These are phyloP conservation scores for Octopus bimaculoides DNA, from an alignment of 1,140 invertebrate genomes.

Conservation along the genomic window DNA sequence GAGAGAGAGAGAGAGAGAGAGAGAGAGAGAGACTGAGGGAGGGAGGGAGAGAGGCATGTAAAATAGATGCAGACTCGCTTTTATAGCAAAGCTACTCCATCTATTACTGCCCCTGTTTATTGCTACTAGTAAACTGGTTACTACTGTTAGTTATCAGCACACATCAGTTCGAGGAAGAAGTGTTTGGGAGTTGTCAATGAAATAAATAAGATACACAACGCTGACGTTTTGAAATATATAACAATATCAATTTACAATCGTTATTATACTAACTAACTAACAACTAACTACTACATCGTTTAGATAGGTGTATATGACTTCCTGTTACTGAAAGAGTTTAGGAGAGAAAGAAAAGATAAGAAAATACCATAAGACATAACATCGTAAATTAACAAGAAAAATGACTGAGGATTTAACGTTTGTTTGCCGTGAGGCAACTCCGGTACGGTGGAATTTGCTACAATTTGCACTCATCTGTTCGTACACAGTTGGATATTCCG, in stretches of 20 bases:
- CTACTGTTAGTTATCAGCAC: too few relatives aligned
- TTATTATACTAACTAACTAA: background rate
- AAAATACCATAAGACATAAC: background rate
- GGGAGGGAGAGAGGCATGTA: background rate
- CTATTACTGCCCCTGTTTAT: too few relatives aligned
- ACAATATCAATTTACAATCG: background rate
- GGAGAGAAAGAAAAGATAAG: background rate
- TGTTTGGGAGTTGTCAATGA: too few relatives aligned
- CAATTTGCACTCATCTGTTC: slow-evolving; percentile 29
- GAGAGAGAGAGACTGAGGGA: background rate
- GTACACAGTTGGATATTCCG: slow-evolving; percentile 30
- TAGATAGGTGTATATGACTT: background rate
- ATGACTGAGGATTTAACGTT: slow-evolving; percentile 22
- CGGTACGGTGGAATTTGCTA: slow-evolving; percentile 29
- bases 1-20: background rate
- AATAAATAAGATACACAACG: too few relatives aligned
- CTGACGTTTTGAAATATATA: background rate
- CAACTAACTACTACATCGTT: background rate
- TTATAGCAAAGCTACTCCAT: background rate
- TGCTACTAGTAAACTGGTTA: too few relatives aligned
- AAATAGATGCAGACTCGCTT: background rate
- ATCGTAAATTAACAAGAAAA: background rate
- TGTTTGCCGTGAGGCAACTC: slow-evolving; percentile 24
- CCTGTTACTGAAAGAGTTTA: background rate
- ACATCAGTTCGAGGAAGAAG: too few relatives aligned